phyloP scores from a whole-genome alignment of 2,888 invertebrate species.

The Caenorhabditis sulstoni region DNA sequence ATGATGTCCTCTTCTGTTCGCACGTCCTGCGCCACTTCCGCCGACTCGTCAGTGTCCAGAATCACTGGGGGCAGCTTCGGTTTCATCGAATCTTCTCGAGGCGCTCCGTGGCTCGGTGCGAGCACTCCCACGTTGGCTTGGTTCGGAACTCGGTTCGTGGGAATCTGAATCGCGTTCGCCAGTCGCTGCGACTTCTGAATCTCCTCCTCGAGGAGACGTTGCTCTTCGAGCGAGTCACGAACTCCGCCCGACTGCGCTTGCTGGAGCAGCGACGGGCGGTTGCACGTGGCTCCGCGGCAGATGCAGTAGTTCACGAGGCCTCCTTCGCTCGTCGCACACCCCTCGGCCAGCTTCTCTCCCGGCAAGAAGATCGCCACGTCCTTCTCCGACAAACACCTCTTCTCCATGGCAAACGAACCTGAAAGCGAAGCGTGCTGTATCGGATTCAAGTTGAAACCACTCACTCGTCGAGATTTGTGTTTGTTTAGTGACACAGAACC shows the following conservation, averaged over 20 bases:
- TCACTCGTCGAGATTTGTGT: slow-evolving; percentile 72
- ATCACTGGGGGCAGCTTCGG: slow-evolving; percentile 53
- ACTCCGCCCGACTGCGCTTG: slow-evolving; percentile 68
- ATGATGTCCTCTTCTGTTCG: slow-evolving; percentile 58
- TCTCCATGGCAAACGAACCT: slow-evolving; percentile 75
- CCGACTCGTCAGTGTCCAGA: slow-evolving; percentile 51
- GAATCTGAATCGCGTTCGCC: slow-evolving; percentile 38
- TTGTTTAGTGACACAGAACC: slow-evolving; percentile 73
- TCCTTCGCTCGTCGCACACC: slow-evolving; percentile 73
- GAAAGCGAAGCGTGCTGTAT: slow-evolving; percentile 4
- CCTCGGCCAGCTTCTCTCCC: slow-evolving; percentile 64
- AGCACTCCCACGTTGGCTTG: slow-evolving; percentile 52
- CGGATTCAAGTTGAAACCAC: not conserved
- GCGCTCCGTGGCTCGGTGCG: slow-evolving; percentile 15
- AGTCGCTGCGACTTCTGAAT: slow-evolving; percentile 30
- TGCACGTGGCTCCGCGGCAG: slow-evolving; percentile 71
- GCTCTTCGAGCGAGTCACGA: slow-evolving; percentile 57
- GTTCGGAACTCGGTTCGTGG: slow-evolving; percentile 30
- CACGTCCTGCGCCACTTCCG: slow-evolving; percentile 54
- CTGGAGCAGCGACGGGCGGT: slow-evolving; percentile 63
- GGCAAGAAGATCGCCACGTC: slow-evolving; percentile 70
- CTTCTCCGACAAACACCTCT: slow-evolving; percentile 69
- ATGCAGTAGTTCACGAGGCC: slow-evolving; percentile 76
- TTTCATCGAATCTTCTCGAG: slow-evolving; percentile 1
- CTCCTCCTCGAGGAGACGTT: slow-evolving; percentile 50